phyloP scores from a whole-genome alignment of 92 coral and sea anemone genomes.

The Bergia puertoricense region DNA sequence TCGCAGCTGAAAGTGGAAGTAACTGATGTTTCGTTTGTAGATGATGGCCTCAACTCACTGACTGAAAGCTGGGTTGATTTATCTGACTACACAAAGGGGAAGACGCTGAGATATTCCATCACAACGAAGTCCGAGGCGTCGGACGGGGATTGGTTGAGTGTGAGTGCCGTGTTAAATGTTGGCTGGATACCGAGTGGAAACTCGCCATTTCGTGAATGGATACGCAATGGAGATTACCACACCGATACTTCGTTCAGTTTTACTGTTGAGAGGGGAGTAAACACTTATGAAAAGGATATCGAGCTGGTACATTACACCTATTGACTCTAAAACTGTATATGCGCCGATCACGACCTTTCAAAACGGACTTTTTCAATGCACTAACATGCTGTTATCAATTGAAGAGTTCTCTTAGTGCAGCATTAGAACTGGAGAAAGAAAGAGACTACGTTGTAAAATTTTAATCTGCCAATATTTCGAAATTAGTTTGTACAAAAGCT shows the following conservation, averaged over 20 bases:
- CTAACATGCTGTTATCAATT: background rate
- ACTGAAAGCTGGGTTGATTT: background rate
- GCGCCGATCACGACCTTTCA: background rate
- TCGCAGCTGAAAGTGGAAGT: conserved; percentile 6
- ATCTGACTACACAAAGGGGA: background rate
- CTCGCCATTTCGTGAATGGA: conserved; percentile 27
- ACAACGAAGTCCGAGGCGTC: background rate
- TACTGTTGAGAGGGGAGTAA: background rate
- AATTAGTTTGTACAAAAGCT: no score
- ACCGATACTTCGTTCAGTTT: background rate
- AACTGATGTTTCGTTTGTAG: conserved; percentile 10
- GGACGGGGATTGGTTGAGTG: background rate
- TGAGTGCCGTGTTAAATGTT: conserved; percentile 47
- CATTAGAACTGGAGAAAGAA: background rate
- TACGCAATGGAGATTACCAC: conserved; percentile 43
- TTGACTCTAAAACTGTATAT: background rate
- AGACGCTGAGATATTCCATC: background rate
- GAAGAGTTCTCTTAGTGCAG: background rate
- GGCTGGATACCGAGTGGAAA: conserved; percentile 44
- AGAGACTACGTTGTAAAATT: background rate
- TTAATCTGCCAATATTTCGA: no score
- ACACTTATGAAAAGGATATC: background rate
- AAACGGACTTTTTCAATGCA: background rate
- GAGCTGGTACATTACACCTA: background rate
- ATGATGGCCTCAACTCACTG: background rate